phyloP scores from a whole-genome alignment of 92 coral and sea anemone genomes.

The Heteractis magnifica region DNA sequence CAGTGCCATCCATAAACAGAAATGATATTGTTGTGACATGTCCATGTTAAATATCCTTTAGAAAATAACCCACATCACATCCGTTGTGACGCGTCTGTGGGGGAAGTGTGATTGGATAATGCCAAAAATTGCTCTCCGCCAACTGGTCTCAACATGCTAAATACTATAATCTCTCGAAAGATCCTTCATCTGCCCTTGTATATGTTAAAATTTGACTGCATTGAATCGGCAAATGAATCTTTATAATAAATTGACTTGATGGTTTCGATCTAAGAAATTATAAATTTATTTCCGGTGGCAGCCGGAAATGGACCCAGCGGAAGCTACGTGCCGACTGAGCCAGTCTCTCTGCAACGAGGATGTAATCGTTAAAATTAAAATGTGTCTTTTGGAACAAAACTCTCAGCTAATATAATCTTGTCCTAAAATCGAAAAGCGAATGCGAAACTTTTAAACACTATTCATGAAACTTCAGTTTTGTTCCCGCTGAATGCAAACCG shows the following conservation, averaged over 20 bases:
- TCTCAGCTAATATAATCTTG: neutral
- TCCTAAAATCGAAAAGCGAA: too few species aligned
- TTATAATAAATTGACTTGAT: neutral
- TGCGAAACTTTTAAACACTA: too few species aligned
- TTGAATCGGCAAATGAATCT: neutral
- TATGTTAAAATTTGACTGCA: neutral
- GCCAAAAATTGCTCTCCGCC: neutral
- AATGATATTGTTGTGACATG: slow-evolving; percentile 22
- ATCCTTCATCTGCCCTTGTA: neutral
- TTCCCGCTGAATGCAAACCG: neutral
- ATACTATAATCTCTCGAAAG: neutral
- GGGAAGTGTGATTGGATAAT: slow-evolving; percentile 20
- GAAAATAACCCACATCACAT: slow-evolving; percentile 24
- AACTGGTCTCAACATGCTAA: neutral
- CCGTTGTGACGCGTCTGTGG: slow-evolving; percentile 33
- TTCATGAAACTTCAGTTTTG: too few species aligned
- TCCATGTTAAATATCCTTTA: slow-evolving; percentile 15
- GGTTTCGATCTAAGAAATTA: slow-evolving; percentile 6
- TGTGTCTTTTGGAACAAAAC: neutral
- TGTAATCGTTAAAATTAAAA: too few species aligned
- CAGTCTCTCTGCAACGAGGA: neutral
- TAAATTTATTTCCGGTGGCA: slow-evolving; percentile 14
- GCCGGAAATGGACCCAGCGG: neutral
- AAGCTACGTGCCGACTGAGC: neutral
- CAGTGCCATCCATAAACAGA: slow-evolving; percentile 3